These are phyloP conservation scores for Epinephelus coioides DNA, from an alignment of 2,797 vertebrate genomes.

Conservation along the genomic window DNA sequence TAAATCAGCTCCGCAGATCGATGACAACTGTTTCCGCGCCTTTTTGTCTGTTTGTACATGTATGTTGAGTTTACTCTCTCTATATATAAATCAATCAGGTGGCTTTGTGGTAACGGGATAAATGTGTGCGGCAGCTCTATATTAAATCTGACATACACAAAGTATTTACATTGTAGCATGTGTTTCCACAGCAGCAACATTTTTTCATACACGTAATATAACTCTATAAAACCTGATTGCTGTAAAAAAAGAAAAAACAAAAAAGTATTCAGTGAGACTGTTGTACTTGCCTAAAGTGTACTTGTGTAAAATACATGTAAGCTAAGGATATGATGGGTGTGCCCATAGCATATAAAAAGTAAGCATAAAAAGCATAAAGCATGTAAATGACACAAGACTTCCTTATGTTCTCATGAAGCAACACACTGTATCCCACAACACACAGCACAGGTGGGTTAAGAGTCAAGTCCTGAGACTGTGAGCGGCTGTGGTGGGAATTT, in stretches of 20 bases:
- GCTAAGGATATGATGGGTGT: not conserved
- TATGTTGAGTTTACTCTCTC: slow-evolving; percentile 27
- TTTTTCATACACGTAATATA: too few species aligned
- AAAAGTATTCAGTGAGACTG: too few species aligned
- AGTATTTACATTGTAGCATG: too few species aligned
- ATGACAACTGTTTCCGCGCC: slow-evolving; percentile 53
- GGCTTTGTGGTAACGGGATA: not conserved
- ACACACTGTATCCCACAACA: slow-evolving; percentile 7
- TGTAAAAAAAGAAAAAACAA: too few species aligned
- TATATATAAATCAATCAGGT: slow-evolving; percentile 5
- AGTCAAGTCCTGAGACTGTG: not conserved
- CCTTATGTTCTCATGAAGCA: not conserved
- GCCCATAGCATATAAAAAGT: not conserved
- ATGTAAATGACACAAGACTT: slow-evolving; percentile 2
- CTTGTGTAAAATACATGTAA: not conserved
- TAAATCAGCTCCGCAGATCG: slow-evolving; percentile 32
- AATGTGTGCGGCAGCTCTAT: not conserved
- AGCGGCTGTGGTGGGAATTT: slow-evolving; percentile 5
- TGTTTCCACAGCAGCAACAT: too few species aligned
- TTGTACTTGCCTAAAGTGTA: not conserved
- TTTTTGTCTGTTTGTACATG: slow-evolving; percentile 57
- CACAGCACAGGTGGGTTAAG: not conserved
- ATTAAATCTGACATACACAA: not conserved
- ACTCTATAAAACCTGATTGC: too few species aligned
- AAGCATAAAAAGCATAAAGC: slow-evolving; percentile 17